Conservation (phyloP, 2,888 invertebrate genomes). For the Uropetala carovei region DNA sequence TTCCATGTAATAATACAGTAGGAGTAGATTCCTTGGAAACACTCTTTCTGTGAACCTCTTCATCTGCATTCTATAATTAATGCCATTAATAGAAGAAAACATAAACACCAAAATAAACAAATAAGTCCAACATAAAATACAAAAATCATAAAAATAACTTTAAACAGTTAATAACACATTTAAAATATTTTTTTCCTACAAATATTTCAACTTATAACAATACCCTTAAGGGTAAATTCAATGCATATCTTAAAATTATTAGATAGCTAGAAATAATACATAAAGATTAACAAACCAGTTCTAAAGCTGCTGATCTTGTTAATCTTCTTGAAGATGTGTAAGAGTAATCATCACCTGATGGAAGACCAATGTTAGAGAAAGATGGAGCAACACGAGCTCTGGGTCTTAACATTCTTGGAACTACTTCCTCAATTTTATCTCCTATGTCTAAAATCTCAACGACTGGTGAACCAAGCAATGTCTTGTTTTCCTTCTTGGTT, state of each 20-base stretch:
- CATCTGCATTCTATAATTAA: slow-evolving; percentile 39
- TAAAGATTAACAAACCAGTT: neutral
- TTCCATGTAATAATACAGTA: neutral
- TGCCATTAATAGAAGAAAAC: neutral
- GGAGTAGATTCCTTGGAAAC: slow-evolving; percentile 31
- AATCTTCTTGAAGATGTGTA: slow-evolving; percentile 22
- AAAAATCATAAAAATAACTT: no score
- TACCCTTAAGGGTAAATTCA: neutral
- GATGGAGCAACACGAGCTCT: slow-evolving; percentile 57
- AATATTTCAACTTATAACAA: no score
- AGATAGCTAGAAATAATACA: neutral
- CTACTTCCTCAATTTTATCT: neutral
- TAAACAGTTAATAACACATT: no score
- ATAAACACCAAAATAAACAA: neutral
- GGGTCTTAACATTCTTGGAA: slow-evolving; percentile 22
- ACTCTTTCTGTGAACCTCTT: slow-evolving; percentile 17
- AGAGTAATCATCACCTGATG: slow-evolving; percentile 1
- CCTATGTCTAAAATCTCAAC: neutral
- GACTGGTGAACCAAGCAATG: neutral
- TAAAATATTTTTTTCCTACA: no score
- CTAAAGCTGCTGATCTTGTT: neutral
- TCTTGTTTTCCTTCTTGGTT: neutral
- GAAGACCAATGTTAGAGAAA: neutral
- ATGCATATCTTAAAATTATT: neutral
- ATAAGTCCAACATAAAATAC: no score